Conservation (phyloP, 2,113 vertebrate genomes). For the Illadopsis cleaveri region DNA sequence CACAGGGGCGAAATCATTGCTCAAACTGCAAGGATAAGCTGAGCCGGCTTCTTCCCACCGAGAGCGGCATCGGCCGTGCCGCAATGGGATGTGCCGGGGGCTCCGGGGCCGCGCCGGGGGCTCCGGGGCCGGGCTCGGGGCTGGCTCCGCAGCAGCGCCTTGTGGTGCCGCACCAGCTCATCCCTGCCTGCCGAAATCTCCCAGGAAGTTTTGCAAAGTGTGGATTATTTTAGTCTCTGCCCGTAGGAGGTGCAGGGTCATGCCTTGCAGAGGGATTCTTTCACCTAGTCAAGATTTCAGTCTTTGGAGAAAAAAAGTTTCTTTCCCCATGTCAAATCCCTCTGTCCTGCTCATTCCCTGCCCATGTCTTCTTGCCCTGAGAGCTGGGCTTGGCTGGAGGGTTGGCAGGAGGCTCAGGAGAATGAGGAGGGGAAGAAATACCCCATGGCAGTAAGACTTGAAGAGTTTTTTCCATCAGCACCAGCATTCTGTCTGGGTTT, state of each 20-base stretch:
- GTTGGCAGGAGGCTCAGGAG: background rate
- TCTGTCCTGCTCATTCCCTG: background rate
- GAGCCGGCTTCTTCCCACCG: background rate
- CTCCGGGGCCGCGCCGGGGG: background rate
- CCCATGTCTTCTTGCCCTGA: background rate
- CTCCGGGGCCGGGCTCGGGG: background rate
- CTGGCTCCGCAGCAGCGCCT: background rate
- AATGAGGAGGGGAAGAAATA: background rate
- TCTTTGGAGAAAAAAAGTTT: background rate
- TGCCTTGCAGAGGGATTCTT: background rate
- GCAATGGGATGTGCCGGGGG: background rate
- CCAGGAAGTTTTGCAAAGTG: background rate
- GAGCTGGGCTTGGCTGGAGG: background rate
- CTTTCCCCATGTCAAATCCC: background rate
- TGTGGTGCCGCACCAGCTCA: background rate
- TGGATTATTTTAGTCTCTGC: background rate
- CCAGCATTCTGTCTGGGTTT: background rate
- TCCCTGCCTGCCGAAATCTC: background rate
- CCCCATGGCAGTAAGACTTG: rapidly evolving
- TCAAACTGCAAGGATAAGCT: background rate
- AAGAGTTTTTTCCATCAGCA: background rate
- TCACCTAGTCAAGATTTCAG: background rate
- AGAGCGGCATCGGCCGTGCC: background rate
- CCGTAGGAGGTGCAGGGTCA: rapidly evolving
- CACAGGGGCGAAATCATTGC: background rate